These are phyloP conservation scores for Scotopteryx bipunctaria DNA, from an alignment of 2,888 invertebrate genomes.

Conservation along the genomic window DNA sequence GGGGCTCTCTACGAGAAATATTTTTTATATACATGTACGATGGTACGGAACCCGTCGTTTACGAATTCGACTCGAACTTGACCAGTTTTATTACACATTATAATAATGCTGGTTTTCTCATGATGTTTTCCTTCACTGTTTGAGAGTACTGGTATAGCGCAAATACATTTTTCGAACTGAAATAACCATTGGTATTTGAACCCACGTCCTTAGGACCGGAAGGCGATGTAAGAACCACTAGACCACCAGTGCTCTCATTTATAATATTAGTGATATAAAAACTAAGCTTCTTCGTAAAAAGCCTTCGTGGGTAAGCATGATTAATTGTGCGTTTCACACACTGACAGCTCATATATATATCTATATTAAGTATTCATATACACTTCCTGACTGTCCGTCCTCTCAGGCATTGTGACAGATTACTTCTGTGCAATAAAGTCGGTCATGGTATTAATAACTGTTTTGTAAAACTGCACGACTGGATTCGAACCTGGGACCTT, in stretches of 20 bases:
- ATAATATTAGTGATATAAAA: slow-evolving; percentile 30
- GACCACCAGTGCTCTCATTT: slow-evolving; percentile 4
- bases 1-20: no score
- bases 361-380: slow-evolving; percentile 24
- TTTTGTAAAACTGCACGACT: slow-evolving; percentile 11
- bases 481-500: no score
- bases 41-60: no score
- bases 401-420: slow-evolving; percentile 42
- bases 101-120: no score
- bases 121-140: no score
- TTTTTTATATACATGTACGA: no score
- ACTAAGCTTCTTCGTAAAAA: slow-evolving; percentile 42
- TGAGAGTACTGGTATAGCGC: no score
- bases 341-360: slow-evolving; percentile 40
- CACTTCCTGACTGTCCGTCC: slow-evolving; percentile 33
- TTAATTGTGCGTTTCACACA: slow-evolving; percentile 50
- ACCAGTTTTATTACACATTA: no score
- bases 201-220: no score
- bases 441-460: slow-evolving; percentile 15
- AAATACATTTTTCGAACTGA: no score
- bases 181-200: no score
- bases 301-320: slow-evolving; percentile 46
- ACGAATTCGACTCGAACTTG: no score
- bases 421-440: slow-evolving; percentile 24
- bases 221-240: background rate